phyloP scores from a whole-genome alignment of 2,888 invertebrate species.

The Ceratothoa steindachneri region DNA sequence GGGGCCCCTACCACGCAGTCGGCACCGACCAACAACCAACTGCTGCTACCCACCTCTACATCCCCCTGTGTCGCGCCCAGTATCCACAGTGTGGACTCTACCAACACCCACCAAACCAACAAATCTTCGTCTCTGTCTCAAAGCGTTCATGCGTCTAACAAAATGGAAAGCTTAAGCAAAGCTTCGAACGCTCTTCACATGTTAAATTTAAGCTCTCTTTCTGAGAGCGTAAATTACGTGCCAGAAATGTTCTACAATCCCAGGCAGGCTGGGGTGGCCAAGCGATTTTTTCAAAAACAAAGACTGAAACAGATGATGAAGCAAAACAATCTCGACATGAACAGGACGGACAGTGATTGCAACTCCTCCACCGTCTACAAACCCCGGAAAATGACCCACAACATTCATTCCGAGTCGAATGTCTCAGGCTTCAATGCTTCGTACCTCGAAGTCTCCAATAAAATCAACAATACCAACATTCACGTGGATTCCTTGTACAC shows the following conservation, averaged over 20 bases:
- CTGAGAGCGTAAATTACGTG: constrained; percentile 52
- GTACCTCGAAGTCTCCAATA: constrained; percentile 39
- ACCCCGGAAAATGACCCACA: constrained; percentile 26
- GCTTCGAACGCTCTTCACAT: constrained; percentile 28
- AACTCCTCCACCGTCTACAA: constrained; percentile 45
- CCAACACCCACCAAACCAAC: constrained; percentile 41
- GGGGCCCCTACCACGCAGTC: constrained; percentile 7
- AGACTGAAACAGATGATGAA: constrained; percentile 43
- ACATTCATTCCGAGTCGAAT: constrained; percentile 24
- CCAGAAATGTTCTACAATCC: constrained; percentile 86
- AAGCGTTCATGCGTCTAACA: constrained; percentile 31
- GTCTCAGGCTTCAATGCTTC: constrained; percentile 34
- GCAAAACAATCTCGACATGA: constrained; percentile 41
- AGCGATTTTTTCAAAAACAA: constrained; percentile 86
- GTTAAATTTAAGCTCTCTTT: constrained; percentile 31
- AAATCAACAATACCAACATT: constrained; percentile 45
- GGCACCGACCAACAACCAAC: constrained; percentile 15
- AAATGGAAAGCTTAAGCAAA: constrained; percentile 30
- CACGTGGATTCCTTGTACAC: constrained; percentile 38
- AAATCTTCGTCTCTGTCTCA: constrained; percentile 44
- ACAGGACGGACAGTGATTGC: constrained; percentile 43
- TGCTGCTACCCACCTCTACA: neutral
- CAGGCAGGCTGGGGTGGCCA: constrained; percentile 86
- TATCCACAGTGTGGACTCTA: constrained; percentile 39
- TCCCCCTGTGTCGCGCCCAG: constrained; percentile 24